These are phyloP conservation scores for Batillaria attramentaria DNA, from an alignment of 1,140 invertebrate genomes.

Conservation along the genomic window DNA sequence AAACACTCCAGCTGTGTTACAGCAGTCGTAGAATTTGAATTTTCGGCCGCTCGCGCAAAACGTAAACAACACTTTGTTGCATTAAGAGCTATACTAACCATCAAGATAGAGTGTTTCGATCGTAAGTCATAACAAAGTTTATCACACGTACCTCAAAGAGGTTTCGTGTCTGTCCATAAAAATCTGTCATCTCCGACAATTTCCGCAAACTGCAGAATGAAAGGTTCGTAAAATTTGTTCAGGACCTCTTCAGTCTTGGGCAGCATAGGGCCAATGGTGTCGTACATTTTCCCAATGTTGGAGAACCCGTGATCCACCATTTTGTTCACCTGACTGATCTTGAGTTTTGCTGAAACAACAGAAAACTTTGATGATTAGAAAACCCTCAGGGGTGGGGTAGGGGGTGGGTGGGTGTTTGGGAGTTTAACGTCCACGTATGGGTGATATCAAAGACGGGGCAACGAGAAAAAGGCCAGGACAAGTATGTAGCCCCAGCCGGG, in stretches of 20 bases:
- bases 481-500: too few species aligned
- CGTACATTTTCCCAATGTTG: neutral
- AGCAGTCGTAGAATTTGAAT: too few species aligned
- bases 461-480: too few species aligned
- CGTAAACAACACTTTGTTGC: too few species aligned
- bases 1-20: too few species aligned
- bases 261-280: conserved; percentile 36
- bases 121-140: too few species aligned
- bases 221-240: conserved; percentile 39
- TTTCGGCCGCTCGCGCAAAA: too few species aligned
- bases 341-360: neutral
- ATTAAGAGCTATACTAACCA: too few species aligned
- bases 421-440: neutral
- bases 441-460: neutral
- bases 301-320: too few species aligned
- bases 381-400: too few species aligned
- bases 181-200: conserved; percentile 39
- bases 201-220: conserved; percentile 33
- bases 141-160: neutral
- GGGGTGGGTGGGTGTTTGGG: neutral
- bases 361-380: neutral
- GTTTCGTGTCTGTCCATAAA: conserved; percentile 22
- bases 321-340: neutral
- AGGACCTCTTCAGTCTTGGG: conserved; percentile 33
- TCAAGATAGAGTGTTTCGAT: too few species aligned